Conservation (phyloP, 2,113 vertebrate species). For the Thalassarche chlororhynchos region DNA sequence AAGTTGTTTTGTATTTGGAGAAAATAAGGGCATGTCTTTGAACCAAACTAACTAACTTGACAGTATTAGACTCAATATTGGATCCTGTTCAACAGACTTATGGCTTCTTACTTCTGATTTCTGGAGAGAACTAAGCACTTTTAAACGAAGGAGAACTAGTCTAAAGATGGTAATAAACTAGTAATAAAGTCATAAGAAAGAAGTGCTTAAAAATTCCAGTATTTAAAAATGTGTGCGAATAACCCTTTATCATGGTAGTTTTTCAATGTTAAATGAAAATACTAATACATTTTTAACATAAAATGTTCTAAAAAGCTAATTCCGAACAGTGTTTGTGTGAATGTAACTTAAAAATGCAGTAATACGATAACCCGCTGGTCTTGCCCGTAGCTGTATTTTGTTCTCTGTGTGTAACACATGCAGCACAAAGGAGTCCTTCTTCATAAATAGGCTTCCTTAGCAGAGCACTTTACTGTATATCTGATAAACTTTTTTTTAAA, state of each 20-base stretch:
- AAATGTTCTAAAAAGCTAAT: background rate
- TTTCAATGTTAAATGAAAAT: background rate
- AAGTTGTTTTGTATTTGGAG: background rate
- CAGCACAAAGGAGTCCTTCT: background rate
- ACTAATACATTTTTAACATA: background rate
- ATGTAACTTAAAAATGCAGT: background rate
- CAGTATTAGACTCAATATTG: background rate
- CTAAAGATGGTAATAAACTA: background rate
- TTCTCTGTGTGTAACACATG: background rate
- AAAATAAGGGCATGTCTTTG: background rate
- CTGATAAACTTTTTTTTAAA: background rate
- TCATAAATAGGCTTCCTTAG: background rate
- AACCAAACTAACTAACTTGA: background rate
- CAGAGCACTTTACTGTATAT: background rate
- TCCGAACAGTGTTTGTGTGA: background rate
- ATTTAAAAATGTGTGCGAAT: background rate
- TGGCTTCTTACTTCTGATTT: background rate
- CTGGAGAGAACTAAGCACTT: background rate
- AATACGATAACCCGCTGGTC: background rate
- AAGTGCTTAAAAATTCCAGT: background rate
- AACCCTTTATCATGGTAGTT: background rate
- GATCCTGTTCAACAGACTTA: background rate
- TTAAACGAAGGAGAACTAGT: background rate
- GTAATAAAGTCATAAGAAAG: background rate
- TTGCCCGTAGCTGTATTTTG: background rate